A percentile compares a stretch with the other conserved stretches of the same genome.
These are phyloP conservation scores for Ferdinandea cuprea DNA, from an alignment of 2,888 invertebrate genomes.

Conservation along the genomic window DNA sequence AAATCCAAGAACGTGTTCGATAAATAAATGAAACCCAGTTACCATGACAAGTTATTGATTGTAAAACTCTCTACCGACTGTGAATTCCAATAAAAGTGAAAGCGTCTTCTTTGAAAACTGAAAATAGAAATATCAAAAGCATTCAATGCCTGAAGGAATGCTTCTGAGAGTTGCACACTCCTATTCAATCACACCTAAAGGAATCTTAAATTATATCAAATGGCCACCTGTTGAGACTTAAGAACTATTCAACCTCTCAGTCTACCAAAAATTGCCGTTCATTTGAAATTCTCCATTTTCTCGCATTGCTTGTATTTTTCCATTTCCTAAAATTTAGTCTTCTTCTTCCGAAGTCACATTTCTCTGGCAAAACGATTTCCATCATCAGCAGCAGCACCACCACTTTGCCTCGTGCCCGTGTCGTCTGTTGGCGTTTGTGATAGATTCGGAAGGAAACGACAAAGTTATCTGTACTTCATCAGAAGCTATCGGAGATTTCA, in stretches of 20 bases:
- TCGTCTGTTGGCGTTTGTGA: conserved; percentile 35
- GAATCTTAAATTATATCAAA: conserved; percentile 59
- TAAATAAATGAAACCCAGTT: too few species aligned
- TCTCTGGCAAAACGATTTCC: background rate
- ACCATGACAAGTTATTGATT: conserved; percentile 13
- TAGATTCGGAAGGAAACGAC: conserved; percentile 26
- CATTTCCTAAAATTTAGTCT: conserved; percentile 14
- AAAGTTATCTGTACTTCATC: conserved; percentile 50
- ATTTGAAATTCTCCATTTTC: conserved; percentile 2
- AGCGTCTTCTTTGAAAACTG: background rate
- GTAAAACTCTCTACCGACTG: background rate
- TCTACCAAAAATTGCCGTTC: background rate
- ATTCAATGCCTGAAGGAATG: conserved; percentile 24
- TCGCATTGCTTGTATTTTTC: background rate
- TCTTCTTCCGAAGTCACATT: background rate
- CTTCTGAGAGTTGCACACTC: background rate
- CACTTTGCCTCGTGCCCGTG: background rate
- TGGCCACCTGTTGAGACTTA: conserved; percentile 52
- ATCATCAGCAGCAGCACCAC: too few species aligned
- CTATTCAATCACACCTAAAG: conserved; percentile 31
- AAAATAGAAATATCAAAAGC: conserved; percentile 22
- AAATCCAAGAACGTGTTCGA: too few species aligned
- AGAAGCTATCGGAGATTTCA: conserved; percentile 38
- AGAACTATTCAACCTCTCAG: conserved; percentile 5
- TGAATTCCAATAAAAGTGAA: background rate